Evolutionary conservation across 92 coral and sea anemone genomes (phyloP).

Genomic region (Anthopleura xanthogrammica): DNA sequence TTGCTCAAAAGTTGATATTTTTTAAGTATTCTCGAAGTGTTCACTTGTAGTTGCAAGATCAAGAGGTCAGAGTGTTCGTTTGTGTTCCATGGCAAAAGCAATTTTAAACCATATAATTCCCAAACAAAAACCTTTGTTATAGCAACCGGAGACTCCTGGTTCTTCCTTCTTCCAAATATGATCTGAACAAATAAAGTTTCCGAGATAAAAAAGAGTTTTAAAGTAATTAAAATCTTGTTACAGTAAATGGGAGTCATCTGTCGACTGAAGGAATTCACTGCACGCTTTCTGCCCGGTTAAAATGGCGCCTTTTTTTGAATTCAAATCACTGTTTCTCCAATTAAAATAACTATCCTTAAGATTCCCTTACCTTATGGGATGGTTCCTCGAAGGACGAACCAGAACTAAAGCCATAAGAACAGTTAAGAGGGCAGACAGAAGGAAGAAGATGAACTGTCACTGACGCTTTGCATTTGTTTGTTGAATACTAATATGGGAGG

Average conservation of each 20-base stretch:
- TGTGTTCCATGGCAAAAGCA: neutral
- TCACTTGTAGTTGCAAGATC: neutral
- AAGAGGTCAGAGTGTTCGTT: neutral
- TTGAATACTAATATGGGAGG: neutral
- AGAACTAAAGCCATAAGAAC: neutral
- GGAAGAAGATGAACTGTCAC: slow-evolving; percentile 1
- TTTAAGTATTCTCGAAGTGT: neutral
- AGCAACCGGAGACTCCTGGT: neutral
- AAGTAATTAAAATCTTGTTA: neutral
- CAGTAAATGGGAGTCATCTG: neutral
- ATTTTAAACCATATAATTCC: neutral
- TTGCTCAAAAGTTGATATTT: neutral
- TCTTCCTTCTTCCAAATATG: neutral
- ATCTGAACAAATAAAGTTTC: neutral
- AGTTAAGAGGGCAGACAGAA: neutral
- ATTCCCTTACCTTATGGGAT: neutral
- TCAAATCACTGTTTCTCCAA: neutral
- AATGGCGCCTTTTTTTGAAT: slow-evolving; percentile 34
- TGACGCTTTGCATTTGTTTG: neutral
- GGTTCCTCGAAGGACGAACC: neutral
- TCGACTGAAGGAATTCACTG: neutral
- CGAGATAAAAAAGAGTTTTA: neutral
- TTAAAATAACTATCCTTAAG: neutral
- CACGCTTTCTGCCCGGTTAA: neutral
- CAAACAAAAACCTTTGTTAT: slow-evolving; percentile 6